These are phyloP conservation scores for Cervus canadensis DNA, from an alignment of 2,113 vertebrate genomes.

Conservation along the genomic window DNA sequence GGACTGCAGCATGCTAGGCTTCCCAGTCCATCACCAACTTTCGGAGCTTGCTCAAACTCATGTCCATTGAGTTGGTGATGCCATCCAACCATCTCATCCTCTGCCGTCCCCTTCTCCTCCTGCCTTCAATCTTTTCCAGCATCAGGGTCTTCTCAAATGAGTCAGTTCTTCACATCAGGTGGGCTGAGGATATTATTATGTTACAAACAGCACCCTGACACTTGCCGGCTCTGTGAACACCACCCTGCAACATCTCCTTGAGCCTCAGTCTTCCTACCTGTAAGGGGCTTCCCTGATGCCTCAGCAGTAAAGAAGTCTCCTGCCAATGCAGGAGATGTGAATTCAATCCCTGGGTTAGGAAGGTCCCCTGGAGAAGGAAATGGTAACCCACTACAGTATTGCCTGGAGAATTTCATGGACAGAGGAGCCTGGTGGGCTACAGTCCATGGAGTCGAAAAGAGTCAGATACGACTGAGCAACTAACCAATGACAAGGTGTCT, in stretches of 20 bases:
- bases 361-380: neutral
- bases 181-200: neutral
- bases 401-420: neutral
- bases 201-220: neutral
- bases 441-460: neutral
- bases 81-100: neutral
- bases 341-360: neutral
- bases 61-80: neutral
- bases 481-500: neutral
- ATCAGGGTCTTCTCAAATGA: neutral
- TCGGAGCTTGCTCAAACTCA: neutral
- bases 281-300: neutral
- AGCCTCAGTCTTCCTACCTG: neutral
- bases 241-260: fast-evolving
- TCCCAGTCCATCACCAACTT: neutral
- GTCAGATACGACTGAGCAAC: neutral
- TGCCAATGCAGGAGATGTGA: neutral
- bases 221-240: neutral
- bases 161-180: neutral
- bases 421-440: neutral
- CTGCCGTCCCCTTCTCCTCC: neutral
- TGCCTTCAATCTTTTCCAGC: neutral
- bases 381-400: neutral
- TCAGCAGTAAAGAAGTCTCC: neutral
- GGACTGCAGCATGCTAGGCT: neutral